These are phyloP conservation scores for Ophion obscuratus DNA, from an alignment of 2,888 invertebrate genomes.

Conservation along the genomic window DNA sequence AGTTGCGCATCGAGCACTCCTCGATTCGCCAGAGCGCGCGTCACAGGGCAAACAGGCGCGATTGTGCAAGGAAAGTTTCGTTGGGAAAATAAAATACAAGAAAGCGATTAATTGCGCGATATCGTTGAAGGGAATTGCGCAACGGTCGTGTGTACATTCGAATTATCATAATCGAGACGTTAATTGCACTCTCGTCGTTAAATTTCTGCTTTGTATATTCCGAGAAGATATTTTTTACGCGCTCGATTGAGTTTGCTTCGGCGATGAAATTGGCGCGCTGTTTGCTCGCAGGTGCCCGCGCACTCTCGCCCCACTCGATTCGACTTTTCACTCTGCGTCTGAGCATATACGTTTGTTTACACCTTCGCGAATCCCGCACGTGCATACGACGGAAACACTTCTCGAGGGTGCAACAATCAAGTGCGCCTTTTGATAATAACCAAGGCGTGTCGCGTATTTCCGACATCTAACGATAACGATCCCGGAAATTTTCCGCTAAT, in stretches of 20 bases:
- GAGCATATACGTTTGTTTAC: not conserved
- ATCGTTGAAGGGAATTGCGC: not conserved
- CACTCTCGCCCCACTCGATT: not conserved
- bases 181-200: not conserved
- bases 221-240: not conserved
- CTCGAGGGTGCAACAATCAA: not conserved
- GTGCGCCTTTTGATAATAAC: not conserved
- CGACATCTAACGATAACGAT: constrained; percentile 16
- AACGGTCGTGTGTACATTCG: not conserved
- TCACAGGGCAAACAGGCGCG: constrained; percentile 8
- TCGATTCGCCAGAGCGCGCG: not conserved
- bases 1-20: constrained; percentile 11
- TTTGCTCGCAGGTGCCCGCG: not conserved
- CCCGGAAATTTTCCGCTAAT: constrained; percentile 44
- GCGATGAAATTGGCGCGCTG: not conserved
- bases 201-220: not conserved
- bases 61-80: constrained; percentile 7
- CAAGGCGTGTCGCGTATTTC: constrained; percentile 1
- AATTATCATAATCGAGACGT: constrained; percentile 7
- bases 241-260: constrained; percentile 5
- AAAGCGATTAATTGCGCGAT: not conserved
- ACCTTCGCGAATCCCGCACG: not conserved
- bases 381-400: not conserved
- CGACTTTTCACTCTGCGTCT: not conserved
- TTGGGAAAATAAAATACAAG: not conserved